Evolutionary conservation across 1,140 invertebrate genomes (phyloP), one percentile per base, ranked within the genome.

Genomic region (Penaeus japonicus): DNA sequence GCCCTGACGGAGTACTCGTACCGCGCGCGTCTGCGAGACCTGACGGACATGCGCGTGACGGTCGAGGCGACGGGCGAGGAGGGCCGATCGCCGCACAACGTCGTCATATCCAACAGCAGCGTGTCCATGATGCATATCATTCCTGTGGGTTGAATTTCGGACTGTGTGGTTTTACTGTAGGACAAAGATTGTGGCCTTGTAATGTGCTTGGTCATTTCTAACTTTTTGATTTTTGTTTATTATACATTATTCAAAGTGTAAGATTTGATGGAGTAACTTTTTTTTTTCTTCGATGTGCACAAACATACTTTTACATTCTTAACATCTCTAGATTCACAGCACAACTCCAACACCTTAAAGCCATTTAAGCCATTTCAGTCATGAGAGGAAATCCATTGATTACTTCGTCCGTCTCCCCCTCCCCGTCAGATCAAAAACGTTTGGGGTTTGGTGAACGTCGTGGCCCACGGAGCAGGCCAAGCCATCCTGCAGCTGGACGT

Each of bases 1-100:
- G 94, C 95, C 3, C 91, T 95, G 88, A 94, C 93, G 10, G 93
- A 94, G 89, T 95, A 93, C 91, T 93, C 94, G 0, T 93, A 94
- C 90, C 91, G 94, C 70, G 93, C 94, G n/a, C 92, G 94, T 54
- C 92, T 95, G 32, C 91, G 94, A 30, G 94, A 94, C 79, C 93
- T 95, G 62, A 95, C 94, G 70, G 92, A 94, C 70, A 93, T 95
- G 91, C 91, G 92, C 57, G 91, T 95, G 0, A 89, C 65, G 7
- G 82, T 91, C 18, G 91, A 91, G 78, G 82, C 62, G 0, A 89
- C 88, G 2, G 90, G 89, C n/a, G 90, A 91, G 65, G 47, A 54
- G 30, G 90, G 90, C 4, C 77, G 79, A 20, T 12, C 55, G 17
- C 22, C 86, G 4, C 65, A 87, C 32, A 32, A 32, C 20, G 84